Evolutionary conservation across 1,140 invertebrate genomes (phyloP).

Genomic region (Pseudoatta argentina): DNA sequence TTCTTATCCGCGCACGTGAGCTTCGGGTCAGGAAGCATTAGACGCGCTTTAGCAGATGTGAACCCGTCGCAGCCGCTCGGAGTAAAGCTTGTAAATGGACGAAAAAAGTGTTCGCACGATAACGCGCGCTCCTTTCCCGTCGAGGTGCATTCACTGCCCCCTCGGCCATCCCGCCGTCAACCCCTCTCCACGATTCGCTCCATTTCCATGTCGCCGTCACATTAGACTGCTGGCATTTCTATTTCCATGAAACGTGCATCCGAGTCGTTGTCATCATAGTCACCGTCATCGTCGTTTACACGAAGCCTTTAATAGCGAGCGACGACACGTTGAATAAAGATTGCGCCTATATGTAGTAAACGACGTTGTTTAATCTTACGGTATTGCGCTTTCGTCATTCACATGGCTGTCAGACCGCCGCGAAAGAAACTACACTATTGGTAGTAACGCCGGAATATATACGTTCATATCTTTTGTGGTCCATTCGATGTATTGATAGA

Average conservation of each 20-base stretch:
- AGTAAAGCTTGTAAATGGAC: conserved; percentile 78
- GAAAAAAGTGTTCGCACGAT: conserved; percentile 79
- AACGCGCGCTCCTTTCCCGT: conserved; percentile 59
- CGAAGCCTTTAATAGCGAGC: conserved; percentile 44
- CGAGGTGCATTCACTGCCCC: conserved; percentile 42
- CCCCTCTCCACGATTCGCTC: neutral
- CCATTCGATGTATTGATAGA: conserved; percentile 22
- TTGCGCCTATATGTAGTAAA: conserved; percentile 25
- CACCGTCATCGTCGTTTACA: conserved; percentile 16
- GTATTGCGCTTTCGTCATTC: conserved; percentile 44
- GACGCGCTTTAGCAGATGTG: conserved; percentile 50
- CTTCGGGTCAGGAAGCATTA: conserved; percentile 67
- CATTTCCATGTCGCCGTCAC: conserved; percentile 75
- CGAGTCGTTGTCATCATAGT: conserved; percentile 5
- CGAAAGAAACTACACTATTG: neutral
- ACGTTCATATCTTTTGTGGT: neutral
- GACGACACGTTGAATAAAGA: conserved; percentile 45
- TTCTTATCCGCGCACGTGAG: conserved; percentile 60
- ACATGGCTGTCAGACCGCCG: neutral
- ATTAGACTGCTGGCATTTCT: conserved; percentile 74
- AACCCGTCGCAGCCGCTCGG: conserved; percentile 32
- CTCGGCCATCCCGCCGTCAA: neutral
- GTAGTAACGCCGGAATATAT: neutral
- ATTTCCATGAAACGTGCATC: conserved; percentile 67
- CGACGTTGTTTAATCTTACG: conserved; percentile 47